Evolutionary conservation across 2,797 vertebrate species (phyloP).

Genomic region (Astyanax mexicanus): DNA sequence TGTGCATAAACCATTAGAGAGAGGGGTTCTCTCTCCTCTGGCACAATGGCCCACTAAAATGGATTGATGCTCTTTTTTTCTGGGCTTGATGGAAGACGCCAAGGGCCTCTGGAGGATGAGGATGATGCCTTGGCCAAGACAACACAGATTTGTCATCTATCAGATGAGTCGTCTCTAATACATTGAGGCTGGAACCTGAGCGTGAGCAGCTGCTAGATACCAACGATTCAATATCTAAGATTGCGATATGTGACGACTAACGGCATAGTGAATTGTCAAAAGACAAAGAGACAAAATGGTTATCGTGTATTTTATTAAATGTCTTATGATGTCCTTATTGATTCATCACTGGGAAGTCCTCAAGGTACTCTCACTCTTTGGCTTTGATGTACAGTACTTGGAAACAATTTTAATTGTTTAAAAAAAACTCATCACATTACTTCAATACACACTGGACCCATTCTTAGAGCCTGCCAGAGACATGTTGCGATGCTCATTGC

Average conservation of each 20-base stretch:
- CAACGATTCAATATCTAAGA: too few relatives aligned
- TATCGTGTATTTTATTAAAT: background rate
- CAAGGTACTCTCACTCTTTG: background rate
- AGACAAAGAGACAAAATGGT: too few relatives aligned
- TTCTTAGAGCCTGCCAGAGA: too few relatives aligned
- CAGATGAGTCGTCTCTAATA: background rate
- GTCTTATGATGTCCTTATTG: background rate
- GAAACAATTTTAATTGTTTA: background rate
- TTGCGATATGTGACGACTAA: background rate
- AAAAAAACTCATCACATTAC: too few relatives aligned
- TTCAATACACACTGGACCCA: too few relatives aligned
- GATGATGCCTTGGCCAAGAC: background rate
- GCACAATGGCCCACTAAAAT: constrained; percentile 3
- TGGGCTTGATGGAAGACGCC: constrained; percentile 3
- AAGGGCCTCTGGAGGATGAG: background rate
- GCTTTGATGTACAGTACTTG: background rate
- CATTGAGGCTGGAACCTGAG: background rate
- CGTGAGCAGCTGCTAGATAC: too few relatives aligned
- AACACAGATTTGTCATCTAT: background rate
- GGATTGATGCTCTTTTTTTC: constrained; percentile 19
- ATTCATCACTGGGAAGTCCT: background rate
- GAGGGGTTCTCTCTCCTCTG: background rate
- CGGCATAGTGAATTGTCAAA: background rate
- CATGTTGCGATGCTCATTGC: too few relatives aligned
- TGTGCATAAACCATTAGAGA: background rate